Percentiles rank a stretch among this genome's conserved stretches.
Evolutionary conservation across 2,113 vertebrate species (phyloP).

Genomic region (Micromys minutus): DNA sequence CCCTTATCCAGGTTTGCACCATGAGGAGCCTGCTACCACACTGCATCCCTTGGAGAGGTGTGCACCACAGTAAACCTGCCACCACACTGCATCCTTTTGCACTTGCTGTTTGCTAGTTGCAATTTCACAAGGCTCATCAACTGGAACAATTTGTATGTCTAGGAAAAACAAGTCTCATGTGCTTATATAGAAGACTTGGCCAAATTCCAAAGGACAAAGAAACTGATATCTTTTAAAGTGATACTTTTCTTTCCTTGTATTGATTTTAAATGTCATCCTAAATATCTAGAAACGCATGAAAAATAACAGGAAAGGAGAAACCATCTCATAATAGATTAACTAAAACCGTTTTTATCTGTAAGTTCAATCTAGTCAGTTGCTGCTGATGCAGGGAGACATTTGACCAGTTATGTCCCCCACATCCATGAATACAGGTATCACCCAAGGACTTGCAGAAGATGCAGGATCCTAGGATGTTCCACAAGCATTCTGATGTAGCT

Average conservation of each 20-base stretch:
- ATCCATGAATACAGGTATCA: neutral
- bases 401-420: neutral
- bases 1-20: neutral
- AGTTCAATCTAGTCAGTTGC: neutral
- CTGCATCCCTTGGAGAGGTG: neutral
- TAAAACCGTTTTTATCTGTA: neutral
- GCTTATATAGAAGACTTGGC: neutral
- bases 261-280: slow-evolving; percentile 46
- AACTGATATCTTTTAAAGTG: neutral
- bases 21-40: neutral
- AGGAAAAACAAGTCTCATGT: slow-evolving; percentile 18
- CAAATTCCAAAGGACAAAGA: neutral
- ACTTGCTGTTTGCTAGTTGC: neutral
- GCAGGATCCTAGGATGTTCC: neutral
- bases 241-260: neutral
- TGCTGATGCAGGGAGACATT: neutral
- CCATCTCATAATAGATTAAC: neutral
- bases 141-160: neutral
- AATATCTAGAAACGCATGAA: neutral
- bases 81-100: neutral
- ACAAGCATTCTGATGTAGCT: neutral
- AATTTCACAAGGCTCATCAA: neutral
- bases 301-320: slow-evolving; percentile 18
- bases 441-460: neutral
- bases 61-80: neutral